These are phyloP conservation scores for Falcunculus frontatus DNA, from an alignment of 2,113 vertebrate species.

Conservation along the genomic window DNA sequence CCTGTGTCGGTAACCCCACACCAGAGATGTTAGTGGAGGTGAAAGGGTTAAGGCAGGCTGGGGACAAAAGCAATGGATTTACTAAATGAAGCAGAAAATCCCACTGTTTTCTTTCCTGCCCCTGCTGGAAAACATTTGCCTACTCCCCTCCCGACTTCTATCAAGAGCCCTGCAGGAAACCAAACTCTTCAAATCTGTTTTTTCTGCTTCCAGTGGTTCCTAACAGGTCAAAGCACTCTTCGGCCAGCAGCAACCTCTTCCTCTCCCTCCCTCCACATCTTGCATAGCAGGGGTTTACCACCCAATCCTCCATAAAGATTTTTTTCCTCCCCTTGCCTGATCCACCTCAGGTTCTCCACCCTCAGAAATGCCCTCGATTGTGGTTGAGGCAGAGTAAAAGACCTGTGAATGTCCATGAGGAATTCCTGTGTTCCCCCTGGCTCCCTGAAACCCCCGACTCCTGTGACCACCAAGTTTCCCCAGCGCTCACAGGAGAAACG, in stretches of 20 bases:
- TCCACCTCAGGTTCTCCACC: background rate
- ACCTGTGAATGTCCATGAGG: accelerated
- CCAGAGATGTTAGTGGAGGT: background rate
- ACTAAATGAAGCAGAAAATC: background rate
- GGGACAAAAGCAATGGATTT: background rate
- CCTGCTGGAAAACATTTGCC: background rate
- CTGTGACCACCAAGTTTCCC: too few species aligned
- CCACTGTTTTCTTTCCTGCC: background rate
- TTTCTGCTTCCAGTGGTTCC: background rate
- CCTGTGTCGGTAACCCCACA: background rate
- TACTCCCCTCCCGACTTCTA: background rate
- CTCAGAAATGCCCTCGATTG: background rate
- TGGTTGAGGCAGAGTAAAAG: background rate
- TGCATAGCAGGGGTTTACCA: background rate
- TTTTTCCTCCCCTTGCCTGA: background rate
- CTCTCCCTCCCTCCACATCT: background rate
- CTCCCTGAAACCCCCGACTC: background rate
- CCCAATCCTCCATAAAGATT: too few species aligned
- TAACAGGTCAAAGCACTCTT: background rate
- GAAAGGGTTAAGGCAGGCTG: background rate
- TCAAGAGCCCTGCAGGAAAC: background rate
- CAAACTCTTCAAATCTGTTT: background rate
- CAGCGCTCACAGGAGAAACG: background rate
- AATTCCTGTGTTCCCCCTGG: background rate
- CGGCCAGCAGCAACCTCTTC: background rate